Evolutionary conservation across 2,888 invertebrate species (phyloP), one percentile per base, ranked within the genome.

Genomic region (Drosophila multiciliata): DNA sequence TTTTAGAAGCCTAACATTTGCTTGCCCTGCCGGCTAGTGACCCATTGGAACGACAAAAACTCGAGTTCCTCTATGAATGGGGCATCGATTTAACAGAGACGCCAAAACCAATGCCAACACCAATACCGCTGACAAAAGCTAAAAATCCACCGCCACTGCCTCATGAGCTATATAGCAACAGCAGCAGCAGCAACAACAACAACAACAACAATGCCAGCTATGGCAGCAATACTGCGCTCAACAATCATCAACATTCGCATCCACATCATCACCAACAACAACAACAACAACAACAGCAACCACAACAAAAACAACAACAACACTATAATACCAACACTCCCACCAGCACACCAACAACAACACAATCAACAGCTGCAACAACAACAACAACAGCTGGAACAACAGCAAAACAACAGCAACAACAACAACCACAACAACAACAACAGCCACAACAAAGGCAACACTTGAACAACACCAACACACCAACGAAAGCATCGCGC

Each of bases 1-100:
- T 97, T 94, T 94, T 97, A 94, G 97, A 97, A 95, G 97, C 97
- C 96, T 97, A 97, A 96, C 97, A 96, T 95, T 96, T 96, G 95
- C 96, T 96, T 94, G 96, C 96, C 96, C 96, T 96, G 96, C 96
- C 96, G 95, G 96, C 96, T 95, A 96, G 96, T 95, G 93, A 93
- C 89, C 92, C 93, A 82, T 85, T 92, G 83, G 90, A 91, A 88
- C 91, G 88, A 87, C 91, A 91, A 83, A 92, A 92, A 83, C 83
- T 92, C 54, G 90, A 92, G 85, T 91, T 91, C 86, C 90, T 91
- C 50, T 91, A 91, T 69, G 91, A 92, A 89, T 89, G 91, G 91
- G 93, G 93, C 83, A 92, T 93, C 90, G 92, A 93, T 91, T 91
- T 93, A 90, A 92, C 92, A 82, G 90, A 91, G 89, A 88, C 90